Evolutionary conservation across 1,140 invertebrate genomes (phyloP).

Genomic region (Aphelinus atriplicis): DNA sequence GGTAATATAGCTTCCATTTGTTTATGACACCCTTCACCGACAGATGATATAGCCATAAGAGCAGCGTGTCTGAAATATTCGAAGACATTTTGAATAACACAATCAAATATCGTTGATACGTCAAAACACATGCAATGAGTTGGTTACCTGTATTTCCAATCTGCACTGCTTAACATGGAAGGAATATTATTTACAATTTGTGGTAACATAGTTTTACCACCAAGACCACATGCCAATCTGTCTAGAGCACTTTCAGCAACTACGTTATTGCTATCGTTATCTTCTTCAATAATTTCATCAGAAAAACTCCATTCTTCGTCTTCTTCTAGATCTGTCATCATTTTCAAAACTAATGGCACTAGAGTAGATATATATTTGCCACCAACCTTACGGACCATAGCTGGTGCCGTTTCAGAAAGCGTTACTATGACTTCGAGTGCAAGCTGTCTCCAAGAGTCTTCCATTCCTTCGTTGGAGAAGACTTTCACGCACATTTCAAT

Average conservation of each 20-base stretch:
- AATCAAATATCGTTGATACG: background rate
- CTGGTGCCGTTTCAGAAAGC: slow-evolving; percentile 91
- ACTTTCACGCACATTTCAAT: slow-evolving; percentile 93
- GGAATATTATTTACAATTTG: slow-evolving; percentile 88
- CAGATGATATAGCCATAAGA: slow-evolving; percentile 97
- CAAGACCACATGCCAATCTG: slow-evolving; percentile 93
- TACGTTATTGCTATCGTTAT: slow-evolving; percentile 88
- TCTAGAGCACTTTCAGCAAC: slow-evolving; percentile 97
- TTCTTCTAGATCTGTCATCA: slow-evolving; percentile 98
- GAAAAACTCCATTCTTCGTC: slow-evolving; percentile 80
- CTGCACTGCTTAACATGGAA: slow-evolving; percentile 83
- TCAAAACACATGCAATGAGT: slow-evolving; percentile 2
- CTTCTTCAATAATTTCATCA: slow-evolving; percentile 77
- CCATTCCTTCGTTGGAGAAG: slow-evolving; percentile 70
- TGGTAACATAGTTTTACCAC: slow-evolving; percentile 94
- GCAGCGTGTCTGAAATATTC: slow-evolving; percentile 82
- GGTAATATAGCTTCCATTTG: slow-evolving; percentile 95
- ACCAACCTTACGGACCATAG: slow-evolving; percentile 92
- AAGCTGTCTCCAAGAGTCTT: slow-evolving; percentile 89
- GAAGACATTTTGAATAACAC: background rate
- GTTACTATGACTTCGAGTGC: slow-evolving; percentile 95
- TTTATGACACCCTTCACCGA: slow-evolving; percentile 97
- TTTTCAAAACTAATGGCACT: slow-evolving; percentile 85
- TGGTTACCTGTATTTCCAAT: slow-evolving; percentile 78
- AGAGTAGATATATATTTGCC: slow-evolving; percentile 81